Conservation (phyloP, 2,888 invertebrate species). For the Cephus rjabovi region DNA sequence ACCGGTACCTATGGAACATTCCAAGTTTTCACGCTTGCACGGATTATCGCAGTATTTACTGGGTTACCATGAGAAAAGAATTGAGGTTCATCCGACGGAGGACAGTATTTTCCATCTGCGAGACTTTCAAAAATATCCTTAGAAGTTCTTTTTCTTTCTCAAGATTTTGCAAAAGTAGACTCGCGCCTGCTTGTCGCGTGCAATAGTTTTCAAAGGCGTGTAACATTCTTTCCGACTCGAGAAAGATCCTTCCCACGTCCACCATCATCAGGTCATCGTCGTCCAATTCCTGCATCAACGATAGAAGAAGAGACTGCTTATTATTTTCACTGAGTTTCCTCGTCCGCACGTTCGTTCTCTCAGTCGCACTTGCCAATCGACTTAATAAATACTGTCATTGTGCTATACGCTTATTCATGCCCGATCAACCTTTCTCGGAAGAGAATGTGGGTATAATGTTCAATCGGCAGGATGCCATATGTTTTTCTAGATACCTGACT, state of each 20-base stretch:
- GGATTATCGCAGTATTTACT: conserved; percentile 36
- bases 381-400: too few relatives aligned
- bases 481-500: conserved; percentile 67
- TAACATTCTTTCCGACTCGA: conserved; percentile 92
- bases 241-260: conserved; percentile 89
- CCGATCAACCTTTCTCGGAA: too few relatives aligned
- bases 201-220: conserved; percentile 96
- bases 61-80: conserved; percentile 92
- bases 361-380: neutral
- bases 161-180: conserved; percentile 86
- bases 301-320: neutral
- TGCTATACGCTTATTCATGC: too few relatives aligned
- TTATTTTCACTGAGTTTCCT: neutral
- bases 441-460: too few relatives aligned
- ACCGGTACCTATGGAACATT: conserved; percentile 80
- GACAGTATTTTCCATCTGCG: conserved; percentile 96
- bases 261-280: conserved; percentile 86
- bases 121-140: conserved; percentile 93
- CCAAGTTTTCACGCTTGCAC: neutral
- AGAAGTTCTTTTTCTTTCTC: conserved; percentile 96
- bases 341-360: neutral
- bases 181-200: conserved; percentile 91
- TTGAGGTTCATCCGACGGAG: conserved; percentile 95
- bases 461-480: too few relatives aligned
- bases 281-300: conserved; percentile 54